Evolutionary conservation across 2,888 invertebrate species (phyloP), one percentile per base, ranked within the genome.

Genomic region (Cataglyphis altisquamis): DNA sequence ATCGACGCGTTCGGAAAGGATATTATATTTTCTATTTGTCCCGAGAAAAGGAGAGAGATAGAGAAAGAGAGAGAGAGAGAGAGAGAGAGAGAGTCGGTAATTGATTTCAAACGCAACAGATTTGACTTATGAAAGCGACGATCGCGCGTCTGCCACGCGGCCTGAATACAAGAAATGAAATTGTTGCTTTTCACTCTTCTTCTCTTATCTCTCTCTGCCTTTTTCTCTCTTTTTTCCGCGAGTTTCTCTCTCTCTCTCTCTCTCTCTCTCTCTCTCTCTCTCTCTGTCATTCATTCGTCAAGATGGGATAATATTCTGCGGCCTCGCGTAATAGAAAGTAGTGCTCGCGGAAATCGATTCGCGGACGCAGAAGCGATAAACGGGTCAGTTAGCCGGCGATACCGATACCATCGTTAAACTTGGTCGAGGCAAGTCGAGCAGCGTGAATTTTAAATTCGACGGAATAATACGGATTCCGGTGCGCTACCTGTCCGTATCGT

Each of bases 21-120:
- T 66, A 41, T 48, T n/a, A 68, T 74, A 60, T 74, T 21, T 52
- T 67, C 55, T 64, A 67, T 67, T 64, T 57, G 78, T n/a, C 60
- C 32, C 78, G 32, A 21, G n/a, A 25, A n/a, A n/a, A 21, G 36
- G 66, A 64, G 52, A 21, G 77, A 64, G 52, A 21, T 29, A n/a
- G 75, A 64, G 25, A 60, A 2, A 29, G 29, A 29, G 29, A 29
- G 2, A 29, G 29, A 29, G 29, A 29, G 52, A 21, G 77, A 64
- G 52, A 21, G 36, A n/a, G 75, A 64, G 25, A 60, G 29, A 21
- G 39, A 39, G 77, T 60, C 67, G 72, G 80, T 83, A 82, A 86
- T 87, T 87, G 86, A 87, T 73, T 78, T 78, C 72, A 73, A 78
- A 78, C 74, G 57, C 78, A 18, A 72, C 39, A 55, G 60, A 74